Evolutionary conservation across 1,140 invertebrate genomes (phyloP).

Genomic region (Drosophila nasuta): DNA sequence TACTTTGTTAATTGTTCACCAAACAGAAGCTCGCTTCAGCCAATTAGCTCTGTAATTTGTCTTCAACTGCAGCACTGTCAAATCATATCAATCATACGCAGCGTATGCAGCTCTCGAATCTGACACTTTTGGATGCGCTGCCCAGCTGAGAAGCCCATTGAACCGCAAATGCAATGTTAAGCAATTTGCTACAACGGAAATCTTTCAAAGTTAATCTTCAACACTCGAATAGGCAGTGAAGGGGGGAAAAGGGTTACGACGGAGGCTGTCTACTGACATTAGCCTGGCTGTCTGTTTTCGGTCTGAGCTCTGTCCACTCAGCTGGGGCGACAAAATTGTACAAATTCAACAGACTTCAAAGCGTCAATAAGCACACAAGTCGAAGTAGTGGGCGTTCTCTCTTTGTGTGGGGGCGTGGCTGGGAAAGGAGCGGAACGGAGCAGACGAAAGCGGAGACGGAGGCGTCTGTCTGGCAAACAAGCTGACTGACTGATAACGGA

Average conservation of each 20-base stretch:
- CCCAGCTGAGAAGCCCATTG: constrained; percentile 47
- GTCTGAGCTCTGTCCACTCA: constrained; percentile 46
- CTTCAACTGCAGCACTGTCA: constrained; percentile 3
- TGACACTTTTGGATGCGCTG: not conserved
- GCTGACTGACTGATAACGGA: constrained; percentile 80
- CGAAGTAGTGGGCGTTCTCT: constrained; percentile 35
- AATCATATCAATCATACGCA: constrained; percentile 71
- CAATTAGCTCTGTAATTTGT: not conserved
- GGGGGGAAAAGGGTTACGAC: not conserved
- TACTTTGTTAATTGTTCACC: not conserved
- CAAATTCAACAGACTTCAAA: constrained; percentile 78
- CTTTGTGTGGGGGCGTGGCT: constrained; percentile 42
- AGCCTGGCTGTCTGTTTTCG: not conserved
- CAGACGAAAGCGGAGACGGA: not conserved
- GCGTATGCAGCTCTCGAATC: constrained; percentile 49
- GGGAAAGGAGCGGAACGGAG: too few species aligned
- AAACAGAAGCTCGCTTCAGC: not conserved
- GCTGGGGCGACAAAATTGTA: constrained; percentile 68
- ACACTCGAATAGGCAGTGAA: constrained; percentile 52
- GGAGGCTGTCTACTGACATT: not conserved
- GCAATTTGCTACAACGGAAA: constrained; percentile 69
- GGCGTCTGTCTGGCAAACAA: constrained; percentile 71
- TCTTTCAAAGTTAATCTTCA: constrained; percentile 82
- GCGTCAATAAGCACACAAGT: constrained; percentile 80
- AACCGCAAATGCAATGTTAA: constrained; percentile 77